Evolutionary conservation across 2,888 invertebrate genomes (phyloP), one percentile per base, ranked within the genome.

Genomic region (Frankliniella intonsa): DNA sequence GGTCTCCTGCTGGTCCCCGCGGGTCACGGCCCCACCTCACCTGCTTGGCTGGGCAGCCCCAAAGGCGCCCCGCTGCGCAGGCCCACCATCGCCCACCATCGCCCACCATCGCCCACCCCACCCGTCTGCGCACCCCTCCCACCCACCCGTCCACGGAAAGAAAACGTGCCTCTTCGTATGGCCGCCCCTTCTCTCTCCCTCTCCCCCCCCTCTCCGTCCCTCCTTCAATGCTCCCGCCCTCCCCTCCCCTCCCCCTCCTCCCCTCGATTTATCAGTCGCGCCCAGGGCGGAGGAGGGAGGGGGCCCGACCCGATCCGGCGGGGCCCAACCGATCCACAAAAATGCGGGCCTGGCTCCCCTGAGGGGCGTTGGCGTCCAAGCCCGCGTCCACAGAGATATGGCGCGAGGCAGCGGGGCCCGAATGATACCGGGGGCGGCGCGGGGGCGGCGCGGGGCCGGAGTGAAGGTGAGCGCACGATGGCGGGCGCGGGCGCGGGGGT

Each of bases 341-440:
- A 76, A 22, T 76, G 69, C 69, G 69, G 69, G 69, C 69, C 22
- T 76, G 25, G 69, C 69, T 76, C 25, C 69, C 69, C 25, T 22
- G 22, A 25, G 69, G 25, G 55, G 17, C 19, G 55, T 7, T 12
- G 55, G 17, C 19, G 55, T 7, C 55, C 55, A 19, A 11, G 69
- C 22, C n/a, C 69, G 69, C 69, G 69, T 11, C 5, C 22, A n/a
- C 62, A 62, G 62, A 62, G 62, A 62, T 62, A 62, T n/a, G 62
- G 62, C 62, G 62, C 62, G 17, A n/a, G 62, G n/a, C 62, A n/a
- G n/a, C 62, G 14, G 12, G 62, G 17, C 62, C n/a, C 19, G n/a
- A 19, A 62, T 62, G 62, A 62, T n/a, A n/a, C 62, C 17, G 55
- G 62, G 62, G 62, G 62, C 5, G 62, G 62, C 0, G 62, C 62